Percentiles rank a stretch among this genome's conserved stretches.
phyloP scores from a whole-genome alignment of 2,113 vertebrate genomes.

The Tautogolabrus adspersus region DNA sequence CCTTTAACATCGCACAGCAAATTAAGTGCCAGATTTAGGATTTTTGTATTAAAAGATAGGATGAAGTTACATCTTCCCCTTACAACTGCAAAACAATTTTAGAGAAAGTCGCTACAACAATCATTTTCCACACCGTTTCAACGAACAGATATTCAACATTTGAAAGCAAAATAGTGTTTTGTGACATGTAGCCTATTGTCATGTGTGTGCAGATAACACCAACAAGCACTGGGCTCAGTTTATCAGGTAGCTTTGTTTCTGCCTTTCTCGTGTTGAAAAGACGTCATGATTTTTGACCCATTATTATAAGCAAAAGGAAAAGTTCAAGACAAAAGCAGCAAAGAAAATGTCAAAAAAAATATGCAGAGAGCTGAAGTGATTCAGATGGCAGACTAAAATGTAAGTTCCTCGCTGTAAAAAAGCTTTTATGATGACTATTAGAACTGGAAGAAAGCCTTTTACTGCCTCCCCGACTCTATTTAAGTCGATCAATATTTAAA shows the following conservation, averaged over 20 bases:
- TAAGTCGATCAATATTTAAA: slow-evolving; percentile 21
- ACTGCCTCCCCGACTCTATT: not conserved
- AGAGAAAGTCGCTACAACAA: no score
- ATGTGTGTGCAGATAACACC: no score
- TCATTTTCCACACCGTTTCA: no score
- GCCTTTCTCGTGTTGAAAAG: not conserved
- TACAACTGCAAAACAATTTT: no score
- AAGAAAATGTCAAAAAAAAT: not conserved
- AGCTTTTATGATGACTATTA: slow-evolving; percentile 3
- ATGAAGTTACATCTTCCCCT: no score
- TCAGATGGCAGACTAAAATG: not conserved
- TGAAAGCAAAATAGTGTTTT: no score
- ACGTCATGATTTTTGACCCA: not conserved
- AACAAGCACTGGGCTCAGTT: not conserved
- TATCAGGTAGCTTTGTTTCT: not conserved
- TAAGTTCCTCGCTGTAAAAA: not conserved
- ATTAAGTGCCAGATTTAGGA: no score
- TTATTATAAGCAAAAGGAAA: not conserved
- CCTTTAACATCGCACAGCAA: no score
- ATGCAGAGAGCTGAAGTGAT: not conserved
- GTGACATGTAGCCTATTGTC: no score
- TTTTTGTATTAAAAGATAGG: no score
- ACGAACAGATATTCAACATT: no score
- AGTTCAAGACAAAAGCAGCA: not conserved
- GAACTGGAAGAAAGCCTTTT: slow-evolving; percentile 10